Conservation (phyloP, 2,113 vertebrate species). For the Ptyas mucosa region DNA sequence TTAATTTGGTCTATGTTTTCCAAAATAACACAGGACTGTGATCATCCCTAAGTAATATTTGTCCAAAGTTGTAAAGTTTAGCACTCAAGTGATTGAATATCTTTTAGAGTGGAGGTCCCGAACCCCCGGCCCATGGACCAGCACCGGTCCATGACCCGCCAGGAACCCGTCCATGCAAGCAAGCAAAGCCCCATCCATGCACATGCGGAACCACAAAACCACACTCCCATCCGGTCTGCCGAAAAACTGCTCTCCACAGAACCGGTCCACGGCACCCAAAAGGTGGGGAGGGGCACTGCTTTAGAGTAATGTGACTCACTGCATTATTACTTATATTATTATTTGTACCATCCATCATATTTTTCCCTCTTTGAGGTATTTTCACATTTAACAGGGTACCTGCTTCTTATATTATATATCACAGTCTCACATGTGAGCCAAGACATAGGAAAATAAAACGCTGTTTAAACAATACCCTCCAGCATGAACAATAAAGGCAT, state of each 20-base stretch:
- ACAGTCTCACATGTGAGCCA: not conserved
- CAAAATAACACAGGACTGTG: too few species aligned
- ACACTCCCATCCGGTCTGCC: fast-evolving
- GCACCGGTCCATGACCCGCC: not conserved
- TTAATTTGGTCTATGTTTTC: too few species aligned
- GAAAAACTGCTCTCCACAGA: not conserved
- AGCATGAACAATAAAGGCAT: not conserved
- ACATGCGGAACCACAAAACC: not conserved
- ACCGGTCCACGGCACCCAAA: not conserved
- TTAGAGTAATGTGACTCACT: not conserved
- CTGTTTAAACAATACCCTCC: not conserved
- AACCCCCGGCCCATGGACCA: too few species aligned
- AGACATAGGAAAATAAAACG: not conserved
- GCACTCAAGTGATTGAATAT: too few species aligned
- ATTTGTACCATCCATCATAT: not conserved
- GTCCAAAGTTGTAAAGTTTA: too few species aligned
- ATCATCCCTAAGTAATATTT: too few species aligned
- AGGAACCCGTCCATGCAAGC: not conserved
- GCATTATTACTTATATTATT: not conserved
- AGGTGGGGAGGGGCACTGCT: not conserved
- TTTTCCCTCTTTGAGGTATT: not conserved
- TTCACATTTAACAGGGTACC: not conserved
- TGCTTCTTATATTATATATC: not conserved
- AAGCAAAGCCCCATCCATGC: not conserved
- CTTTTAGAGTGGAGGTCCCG: too few species aligned